Conservation (phyloP, 2,797 vertebrate species). For the Vultur gryphus region DNA sequence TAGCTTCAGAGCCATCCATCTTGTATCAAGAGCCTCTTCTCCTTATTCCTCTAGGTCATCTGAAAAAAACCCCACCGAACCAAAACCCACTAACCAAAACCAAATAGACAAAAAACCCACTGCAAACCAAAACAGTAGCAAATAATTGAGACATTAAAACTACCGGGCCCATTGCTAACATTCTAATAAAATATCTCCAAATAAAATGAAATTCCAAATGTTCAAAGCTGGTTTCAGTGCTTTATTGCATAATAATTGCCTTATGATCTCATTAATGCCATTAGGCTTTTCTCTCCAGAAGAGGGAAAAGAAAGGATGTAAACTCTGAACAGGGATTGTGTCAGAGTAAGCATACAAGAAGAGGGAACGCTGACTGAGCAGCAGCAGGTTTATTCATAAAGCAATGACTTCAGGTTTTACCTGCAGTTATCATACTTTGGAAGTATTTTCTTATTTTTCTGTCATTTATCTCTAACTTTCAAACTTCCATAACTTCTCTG, state of each 20-base stretch:
- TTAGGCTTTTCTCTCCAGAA: not conserved
- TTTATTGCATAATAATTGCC: not conserved
- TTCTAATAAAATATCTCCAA: slow-evolving; percentile 3
- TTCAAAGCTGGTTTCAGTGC: not conserved
- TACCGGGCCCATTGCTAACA: not conserved
- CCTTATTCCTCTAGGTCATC: not conserved
- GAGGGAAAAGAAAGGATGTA: not conserved
- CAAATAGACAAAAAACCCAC: not conserved
- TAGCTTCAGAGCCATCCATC: not conserved
- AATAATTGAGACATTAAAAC: not conserved
- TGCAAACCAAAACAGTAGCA: not conserved
- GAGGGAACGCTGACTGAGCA: fast-evolving
- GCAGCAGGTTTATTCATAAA: not conserved
- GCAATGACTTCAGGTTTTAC: not conserved
- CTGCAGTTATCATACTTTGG: not conserved
- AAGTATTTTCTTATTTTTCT: not conserved
- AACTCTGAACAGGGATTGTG: not conserved
- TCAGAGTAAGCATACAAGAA: not conserved
- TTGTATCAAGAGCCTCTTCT: not conserved
- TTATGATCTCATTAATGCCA: not conserved
- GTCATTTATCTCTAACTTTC: not conserved
- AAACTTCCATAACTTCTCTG: not conserved
- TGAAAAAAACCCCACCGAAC: not conserved
- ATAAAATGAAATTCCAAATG: not conserved
- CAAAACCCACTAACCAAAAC: not conserved